Evolutionary conservation across 2,113 vertebrate species (phyloP), one percentile per base, ranked within the genome.

Genomic region (Podarcis raffonei): DNA sequence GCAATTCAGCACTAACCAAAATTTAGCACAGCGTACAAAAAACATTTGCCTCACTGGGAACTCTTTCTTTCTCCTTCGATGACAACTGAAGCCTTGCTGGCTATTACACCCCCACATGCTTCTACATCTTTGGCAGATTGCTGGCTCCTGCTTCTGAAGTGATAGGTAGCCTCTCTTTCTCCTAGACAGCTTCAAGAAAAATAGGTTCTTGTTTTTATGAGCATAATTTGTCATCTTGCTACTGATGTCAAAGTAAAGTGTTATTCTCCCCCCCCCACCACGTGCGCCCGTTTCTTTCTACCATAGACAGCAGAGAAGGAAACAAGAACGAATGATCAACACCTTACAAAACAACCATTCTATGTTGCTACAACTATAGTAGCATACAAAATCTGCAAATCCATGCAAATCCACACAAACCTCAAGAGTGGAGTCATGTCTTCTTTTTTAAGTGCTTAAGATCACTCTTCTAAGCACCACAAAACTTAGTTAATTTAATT

Each of bases 131-230:
- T 68, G 69, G 48, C 2, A 59, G n/a, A 62, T 66, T 42, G 81
- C n/a, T 72, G 84, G 75, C 48, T 84, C 71, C 37, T 81, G 82
- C 12, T 88, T 71, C 79, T 83, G 66, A 85, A 79, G 13, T 0
- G 48, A 90, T 16, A 1, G 83, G 66, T 16, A 37, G 12, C 53
- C 35, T 9, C 35, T 7, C 86, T 32, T 37, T 87, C 25, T 37
- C 81, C 74, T 68, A 71, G 53, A 86, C 30, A 39, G 74, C 83
- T 78, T 39, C 32, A 37, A 72, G 23, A 59, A 89, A 87, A 65
- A 57, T 0, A 0, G 84, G 27, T 59, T 87, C 85, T 20, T n/a
- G 68, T 94, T 92, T 79, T 93, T 76, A 91, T 84, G 83, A 94
- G 88, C 0, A 83, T 22, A 86, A 88, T 83, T 53, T 84, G 66